Percentiles rank a stretch among this genome's conserved stretches.
phyloP scores from a whole-genome alignment of 2,797 vertebrate species.

The Telmatherina bonti region DNA sequence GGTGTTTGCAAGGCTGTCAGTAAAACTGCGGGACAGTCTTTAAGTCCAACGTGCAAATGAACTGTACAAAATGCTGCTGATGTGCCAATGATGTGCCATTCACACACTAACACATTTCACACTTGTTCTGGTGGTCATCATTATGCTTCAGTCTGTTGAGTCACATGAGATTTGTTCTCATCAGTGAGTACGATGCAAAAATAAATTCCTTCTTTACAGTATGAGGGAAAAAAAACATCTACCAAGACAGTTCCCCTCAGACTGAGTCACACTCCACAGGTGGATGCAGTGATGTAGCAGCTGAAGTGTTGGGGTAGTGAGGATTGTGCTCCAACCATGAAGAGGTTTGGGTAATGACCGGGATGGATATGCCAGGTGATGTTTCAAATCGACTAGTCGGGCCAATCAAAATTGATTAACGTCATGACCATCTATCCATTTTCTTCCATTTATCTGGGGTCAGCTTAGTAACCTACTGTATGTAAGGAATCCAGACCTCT shows the following conservation, averaged over 20 bases:
- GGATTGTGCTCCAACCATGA: not conserved
- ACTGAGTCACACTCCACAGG: conserved; percentile 9
- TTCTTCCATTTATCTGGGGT: too few relatives aligned
- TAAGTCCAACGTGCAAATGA: conserved; percentile 26
- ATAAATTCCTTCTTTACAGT: not conserved
- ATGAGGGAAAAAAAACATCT: conserved; percentile 12
- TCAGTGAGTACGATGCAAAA: not conserved
- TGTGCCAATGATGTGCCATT: conserved; percentile 18
- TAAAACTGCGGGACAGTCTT: conserved; percentile 7
- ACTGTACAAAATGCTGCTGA: conserved; percentile 25
- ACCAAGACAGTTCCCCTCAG: not conserved
- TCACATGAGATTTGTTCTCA: conserved; percentile 1
- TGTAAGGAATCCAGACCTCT: too few relatives aligned
- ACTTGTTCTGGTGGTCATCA: not conserved
- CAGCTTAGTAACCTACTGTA: too few relatives aligned
- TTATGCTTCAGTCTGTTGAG: conserved; percentile 16
- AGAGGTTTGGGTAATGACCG: not conserved
- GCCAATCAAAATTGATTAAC: too few relatives aligned
- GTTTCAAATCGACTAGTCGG: too few relatives aligned
- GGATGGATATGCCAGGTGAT: too few relatives aligned
- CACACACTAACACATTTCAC: conserved; percentile 40
- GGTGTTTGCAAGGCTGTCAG: conserved; percentile 15
- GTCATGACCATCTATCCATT: too few relatives aligned
- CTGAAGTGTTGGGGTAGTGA: not conserved
- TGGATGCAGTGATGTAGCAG: not conserved